Percentiles rank a stretch among this genome's conserved stretches.
phyloP scores from a whole-genome alignment of 2,113 vertebrate species.

The Hypanus sabinus region DNA sequence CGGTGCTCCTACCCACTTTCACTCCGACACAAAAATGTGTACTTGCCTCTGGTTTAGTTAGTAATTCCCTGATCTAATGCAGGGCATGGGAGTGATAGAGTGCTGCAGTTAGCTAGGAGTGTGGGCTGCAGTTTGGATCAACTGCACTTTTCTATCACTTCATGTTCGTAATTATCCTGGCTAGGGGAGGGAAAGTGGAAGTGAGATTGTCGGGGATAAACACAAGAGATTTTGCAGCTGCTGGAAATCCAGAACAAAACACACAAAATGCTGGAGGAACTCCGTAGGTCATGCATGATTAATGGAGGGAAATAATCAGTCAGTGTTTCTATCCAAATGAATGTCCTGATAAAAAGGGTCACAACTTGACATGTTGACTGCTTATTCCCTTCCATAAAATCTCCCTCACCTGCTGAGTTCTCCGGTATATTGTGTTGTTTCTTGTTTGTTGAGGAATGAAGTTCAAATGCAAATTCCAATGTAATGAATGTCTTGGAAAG shows the following conservation, averaged over 20 bases:
- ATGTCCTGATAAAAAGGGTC: no score
- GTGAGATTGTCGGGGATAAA: background rate
- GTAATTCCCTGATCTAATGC: background rate
- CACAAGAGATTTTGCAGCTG: no score
- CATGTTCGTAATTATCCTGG: background rate
- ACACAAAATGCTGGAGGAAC: no score
- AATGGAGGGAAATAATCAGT: no score
- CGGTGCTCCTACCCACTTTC: background rate
- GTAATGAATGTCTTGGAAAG: background rate
- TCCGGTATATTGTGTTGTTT: no score
- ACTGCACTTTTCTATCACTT: background rate
- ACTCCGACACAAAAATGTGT: background rate
- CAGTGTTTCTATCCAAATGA: no score
- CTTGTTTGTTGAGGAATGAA: background rate
- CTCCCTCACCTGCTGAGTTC: no score
- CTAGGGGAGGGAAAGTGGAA: background rate
- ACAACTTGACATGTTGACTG: no score
- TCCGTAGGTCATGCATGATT: no score
- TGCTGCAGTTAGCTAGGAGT: background rate
- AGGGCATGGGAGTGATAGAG: background rate
- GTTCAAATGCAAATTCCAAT: background rate
- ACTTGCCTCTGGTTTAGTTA: background rate
- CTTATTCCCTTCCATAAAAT: no score
- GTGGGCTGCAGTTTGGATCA: background rate
- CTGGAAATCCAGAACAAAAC: no score